Percentiles rank a stretch among this genome's conserved stretches.
Evolutionary conservation across 2,113 vertebrate species (phyloP).

Genomic region (Larimichthys crocea): DNA sequence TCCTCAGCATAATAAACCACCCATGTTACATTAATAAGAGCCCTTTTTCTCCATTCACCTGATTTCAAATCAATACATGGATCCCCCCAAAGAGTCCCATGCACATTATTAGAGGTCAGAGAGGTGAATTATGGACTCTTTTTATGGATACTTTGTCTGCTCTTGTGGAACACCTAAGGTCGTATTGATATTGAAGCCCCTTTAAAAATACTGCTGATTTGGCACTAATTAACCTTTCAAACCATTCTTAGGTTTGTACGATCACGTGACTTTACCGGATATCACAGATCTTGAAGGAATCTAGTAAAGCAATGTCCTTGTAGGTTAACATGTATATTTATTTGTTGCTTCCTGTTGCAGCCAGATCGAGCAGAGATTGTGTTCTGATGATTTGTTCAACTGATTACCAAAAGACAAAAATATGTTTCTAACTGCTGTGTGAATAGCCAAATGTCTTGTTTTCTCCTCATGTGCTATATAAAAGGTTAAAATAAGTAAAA

Average conservation of each 20-base stretch:
- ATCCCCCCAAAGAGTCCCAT: conserved; percentile 41
- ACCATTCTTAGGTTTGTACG: background rate
- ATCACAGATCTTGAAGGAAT: background rate
- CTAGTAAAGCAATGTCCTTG: background rate
- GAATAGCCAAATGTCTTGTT: too few species aligned
- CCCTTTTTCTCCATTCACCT: conserved; percentile 53
- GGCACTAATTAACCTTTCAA: conserved; percentile 46
- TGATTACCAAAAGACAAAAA: background rate
- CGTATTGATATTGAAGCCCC: conserved; percentile 38
- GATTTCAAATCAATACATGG: conserved; percentile 67
- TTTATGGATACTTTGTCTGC: conserved; percentile 56
- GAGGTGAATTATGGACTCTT: conserved; percentile 35
- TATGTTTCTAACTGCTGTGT: too few species aligned
- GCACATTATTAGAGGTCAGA: conserved; percentile 51
- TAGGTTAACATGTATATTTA: background rate
- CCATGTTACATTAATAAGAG: conserved; percentile 65
- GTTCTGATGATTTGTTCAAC: background rate
- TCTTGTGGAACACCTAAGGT: conserved; percentile 52
- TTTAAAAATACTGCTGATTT: conserved; percentile 63
- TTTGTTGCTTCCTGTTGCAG: background rate
- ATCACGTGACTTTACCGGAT: conserved; percentile 14
- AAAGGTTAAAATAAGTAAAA: background rate
- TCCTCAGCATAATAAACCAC: conserved; percentile 63
- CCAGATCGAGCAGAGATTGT: too few species aligned
- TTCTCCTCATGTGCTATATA: background rate